Base-by-base conservation (phyloP, 2,888 invertebrate species). In the Temnothorax unifasciatus region DNA sequence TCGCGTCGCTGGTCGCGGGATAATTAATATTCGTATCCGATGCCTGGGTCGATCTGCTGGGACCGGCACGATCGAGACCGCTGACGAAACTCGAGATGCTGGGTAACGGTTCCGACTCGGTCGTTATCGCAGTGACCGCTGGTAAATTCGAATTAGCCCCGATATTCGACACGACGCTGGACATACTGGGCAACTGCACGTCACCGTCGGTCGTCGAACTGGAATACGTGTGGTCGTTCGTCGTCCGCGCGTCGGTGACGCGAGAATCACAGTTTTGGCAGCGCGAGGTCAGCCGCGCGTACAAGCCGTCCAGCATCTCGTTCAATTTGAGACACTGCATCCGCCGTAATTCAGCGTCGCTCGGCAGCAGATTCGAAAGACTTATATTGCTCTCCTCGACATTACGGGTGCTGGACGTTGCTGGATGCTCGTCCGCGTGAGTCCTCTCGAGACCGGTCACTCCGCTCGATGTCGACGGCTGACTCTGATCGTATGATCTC, bases 171-270 rank as follows among this genome's bases (percentile, higher is more conserved):
- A 89, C 88, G 13, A 92, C 81, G 50, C 85, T 91, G 6, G 90
- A 89, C 71, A 91, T 89, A 66, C 88, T 92, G 2, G 91, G 91
- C 18, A 91, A 66, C 59, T 87, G 91, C 52, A 83, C 71, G 25
- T 86, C 88, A 63, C 66, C 74, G 59, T 71, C 88, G 25, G 41
- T 47, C 18, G 54, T 73, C 57, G 90, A 44, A 84, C 92, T 92
- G 3, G 92, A 92, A 74, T 93, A 92, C 0, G 92, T 93, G 57
- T 93, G 93, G 89, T 93, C 93, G 52, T 38, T 92, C 34, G 87
- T 88, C 18, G 89, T 82, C 8, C n/a, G 69, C 44, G 41, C 3
- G 3, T 84, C 85, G 13, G 59, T 5, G 8, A 66, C 57, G 18
- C 50, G 82, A n/a, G 82, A 68, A 25, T 63, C 54, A 54, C 61